Evolutionary conservation across 1,140 invertebrate genomes (phyloP).

Genomic region (Babylonia areolata): DNA sequence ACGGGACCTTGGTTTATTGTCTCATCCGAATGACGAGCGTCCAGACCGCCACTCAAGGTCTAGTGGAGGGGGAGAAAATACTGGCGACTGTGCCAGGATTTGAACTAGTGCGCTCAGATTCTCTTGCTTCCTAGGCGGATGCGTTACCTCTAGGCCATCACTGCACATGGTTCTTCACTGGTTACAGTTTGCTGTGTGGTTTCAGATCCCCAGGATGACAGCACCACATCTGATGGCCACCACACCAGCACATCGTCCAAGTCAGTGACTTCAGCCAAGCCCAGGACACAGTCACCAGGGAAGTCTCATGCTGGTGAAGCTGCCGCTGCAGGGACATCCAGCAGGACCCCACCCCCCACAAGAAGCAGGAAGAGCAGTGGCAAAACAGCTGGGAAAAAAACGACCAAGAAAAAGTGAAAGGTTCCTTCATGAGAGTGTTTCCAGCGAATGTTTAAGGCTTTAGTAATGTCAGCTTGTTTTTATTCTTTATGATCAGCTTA

Average conservation of each 20-base stretch:
- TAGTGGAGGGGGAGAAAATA: no score
- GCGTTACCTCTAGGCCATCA: no score
- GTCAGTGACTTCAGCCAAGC: background rate
- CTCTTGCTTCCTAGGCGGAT: no score
- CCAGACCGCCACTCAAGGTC: no score
- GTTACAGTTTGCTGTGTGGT: no score
- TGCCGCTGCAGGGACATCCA: background rate
- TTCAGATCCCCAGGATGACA: background rate
- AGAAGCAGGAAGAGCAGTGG: background rate
- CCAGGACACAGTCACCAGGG: background rate
- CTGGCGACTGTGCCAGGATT: no score
- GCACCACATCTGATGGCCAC: background rate
- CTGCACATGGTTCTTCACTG: no score
- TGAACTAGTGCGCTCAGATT: no score
- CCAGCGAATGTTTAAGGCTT: background rate
- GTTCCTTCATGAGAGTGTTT: background rate
- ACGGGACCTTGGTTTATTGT: no score
- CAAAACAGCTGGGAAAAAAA: background rate
- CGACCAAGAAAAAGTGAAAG: background rate
- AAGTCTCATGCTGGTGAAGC: background rate
- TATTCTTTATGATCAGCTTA: no score
- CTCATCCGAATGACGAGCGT: no score
- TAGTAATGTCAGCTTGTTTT: background rate
- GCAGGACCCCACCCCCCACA: background rate
- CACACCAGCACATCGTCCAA: background rate